Conservation (phyloP, 2,888 invertebrate species). For the Lottia scabra region DNA sequence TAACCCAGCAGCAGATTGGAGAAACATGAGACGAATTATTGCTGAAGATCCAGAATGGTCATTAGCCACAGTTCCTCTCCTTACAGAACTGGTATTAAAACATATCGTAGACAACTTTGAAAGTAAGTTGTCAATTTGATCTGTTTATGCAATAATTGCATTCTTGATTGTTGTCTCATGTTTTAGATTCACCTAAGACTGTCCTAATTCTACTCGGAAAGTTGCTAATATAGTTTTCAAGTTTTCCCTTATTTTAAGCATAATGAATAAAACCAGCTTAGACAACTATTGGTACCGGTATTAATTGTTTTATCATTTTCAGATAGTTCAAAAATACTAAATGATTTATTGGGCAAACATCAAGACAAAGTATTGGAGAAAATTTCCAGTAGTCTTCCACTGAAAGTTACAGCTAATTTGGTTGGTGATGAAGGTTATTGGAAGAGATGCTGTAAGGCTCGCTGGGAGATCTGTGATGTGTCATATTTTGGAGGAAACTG, state of each 20-base stretch:
- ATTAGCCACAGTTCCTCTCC: constrained; percentile 66
- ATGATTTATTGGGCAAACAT: constrained; percentile 62
- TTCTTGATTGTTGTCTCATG: too few relatives aligned
- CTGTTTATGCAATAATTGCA: too few relatives aligned
- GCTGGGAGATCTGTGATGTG: constrained; percentile 68
- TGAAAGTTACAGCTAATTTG: constrained; percentile 68
- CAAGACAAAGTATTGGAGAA: constrained; percentile 63
- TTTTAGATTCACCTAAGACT: too few relatives aligned
- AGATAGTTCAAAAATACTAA: constrained; percentile 66
- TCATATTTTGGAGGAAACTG: constrained; percentile 63
- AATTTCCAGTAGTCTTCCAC: constrained; percentile 63
- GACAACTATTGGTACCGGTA: too few relatives aligned
- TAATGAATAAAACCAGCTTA: too few relatives aligned
- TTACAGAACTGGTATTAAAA: constrained; percentile 63
- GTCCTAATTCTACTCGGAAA: too few relatives aligned
- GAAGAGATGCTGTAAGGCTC: constrained; percentile 66
- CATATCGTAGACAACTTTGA: constrained; percentile 67
- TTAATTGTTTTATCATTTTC: constrained; percentile 26
- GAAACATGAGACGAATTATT: constrained; percentile 66
- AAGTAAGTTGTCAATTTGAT: constrained; percentile 50
- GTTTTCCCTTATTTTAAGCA: not conserved
- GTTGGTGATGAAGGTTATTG: constrained; percentile 69
- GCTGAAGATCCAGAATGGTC: constrained; percentile 70
- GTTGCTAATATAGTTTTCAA: not conserved
- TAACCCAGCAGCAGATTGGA: constrained; percentile 57